Conservation (phyloP, 2,113 vertebrate genomes). For the Ibidorhyncha struthersii region DNA sequence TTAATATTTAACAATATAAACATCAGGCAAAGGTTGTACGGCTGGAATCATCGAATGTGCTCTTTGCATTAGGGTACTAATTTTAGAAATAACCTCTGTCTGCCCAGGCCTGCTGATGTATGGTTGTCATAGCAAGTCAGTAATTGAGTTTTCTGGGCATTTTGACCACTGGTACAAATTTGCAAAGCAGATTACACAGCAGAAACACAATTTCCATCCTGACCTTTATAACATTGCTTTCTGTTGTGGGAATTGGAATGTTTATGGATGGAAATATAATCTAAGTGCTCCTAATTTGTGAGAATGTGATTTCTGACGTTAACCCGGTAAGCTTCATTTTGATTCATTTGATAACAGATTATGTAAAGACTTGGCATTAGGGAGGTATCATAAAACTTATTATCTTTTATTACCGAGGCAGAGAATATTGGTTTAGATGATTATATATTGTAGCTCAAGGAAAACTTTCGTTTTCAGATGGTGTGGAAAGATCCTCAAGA, state of each 20-base stretch:
- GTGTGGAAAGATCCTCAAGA: background rate
- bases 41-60: background rate
- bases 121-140: conserved; percentile 54
- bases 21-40: background rate
- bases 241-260: conserved; percentile 51
- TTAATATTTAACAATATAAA: conserved; percentile 38
- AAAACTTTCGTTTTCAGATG: conserved; percentile 51
- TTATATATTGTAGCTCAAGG: conserved; percentile 46
- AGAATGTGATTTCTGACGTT: conserved; percentile 14
- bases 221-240: conserved; percentile 57
- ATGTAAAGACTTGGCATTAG: conserved; percentile 62
- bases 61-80: conserved; percentile 39
- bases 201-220: conserved; percentile 60
- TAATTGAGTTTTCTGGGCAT: conserved; percentile 77
- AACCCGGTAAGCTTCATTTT: conserved; percentile 49
- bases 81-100: conserved; percentile 67
- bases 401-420: conserved; percentile 63
- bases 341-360: conserved; percentile 64
- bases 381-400: conserved; percentile 51
- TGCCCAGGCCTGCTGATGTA: background rate
- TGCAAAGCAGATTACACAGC: conserved; percentile 66
- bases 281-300: conserved; percentile 30
- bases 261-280: background rate
- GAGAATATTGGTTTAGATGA: conserved; percentile 48
- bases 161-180: conserved; percentile 71